Conservation (phyloP, 2,888 invertebrate species). For the Lepidochrysops patricia region DNA sequence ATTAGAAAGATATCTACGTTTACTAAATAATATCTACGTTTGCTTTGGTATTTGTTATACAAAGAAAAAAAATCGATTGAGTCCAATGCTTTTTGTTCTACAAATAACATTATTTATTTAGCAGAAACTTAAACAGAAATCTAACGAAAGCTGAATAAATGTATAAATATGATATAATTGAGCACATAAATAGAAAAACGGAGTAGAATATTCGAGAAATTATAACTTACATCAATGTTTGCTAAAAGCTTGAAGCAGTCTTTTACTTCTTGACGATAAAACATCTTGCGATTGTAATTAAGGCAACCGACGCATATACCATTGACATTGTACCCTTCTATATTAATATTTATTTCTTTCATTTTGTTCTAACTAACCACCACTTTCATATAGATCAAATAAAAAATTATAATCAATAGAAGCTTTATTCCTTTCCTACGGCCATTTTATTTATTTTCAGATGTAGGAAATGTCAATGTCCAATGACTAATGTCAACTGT, state of each 20-base stretch:
- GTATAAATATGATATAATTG: background rate
- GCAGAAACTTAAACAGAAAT: background rate
- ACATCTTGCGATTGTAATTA: slow-evolving; percentile 60
- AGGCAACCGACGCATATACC: slow-evolving; percentile 66
- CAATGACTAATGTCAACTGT: slow-evolving; percentile 15
- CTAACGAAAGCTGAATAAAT: background rate
- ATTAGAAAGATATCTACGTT: too few relatives aligned
- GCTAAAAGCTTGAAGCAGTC: slow-evolving; percentile 50
- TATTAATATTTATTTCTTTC: slow-evolving; percentile 65
- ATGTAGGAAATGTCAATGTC: too few relatives aligned
- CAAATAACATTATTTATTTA: background rate
- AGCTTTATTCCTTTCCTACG: slow-evolving; percentile 61
- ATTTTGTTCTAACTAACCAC: slow-evolving; percentile 28
- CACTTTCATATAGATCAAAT: slow-evolving; percentile 13
- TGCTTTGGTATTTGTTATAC: too few relatives aligned
- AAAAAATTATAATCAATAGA: slow-evolving; percentile 34
- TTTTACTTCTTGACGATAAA: slow-evolving; percentile 40
- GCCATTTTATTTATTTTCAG: slow-evolving; percentile 44
- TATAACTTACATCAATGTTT: slow-evolving; percentile 55
- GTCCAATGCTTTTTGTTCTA: slow-evolving; percentile 6
- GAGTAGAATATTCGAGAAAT: background rate
- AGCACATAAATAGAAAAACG: background rate
- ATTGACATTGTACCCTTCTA: slow-evolving; percentile 66
- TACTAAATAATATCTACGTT: too few relatives aligned
- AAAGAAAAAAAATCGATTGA: background rate